A percentile compares a stretch with the other conserved stretches of the same genome.
Conservation (phyloP, 2,113 vertebrate genomes). For the Tichodroma muraria region DNA sequence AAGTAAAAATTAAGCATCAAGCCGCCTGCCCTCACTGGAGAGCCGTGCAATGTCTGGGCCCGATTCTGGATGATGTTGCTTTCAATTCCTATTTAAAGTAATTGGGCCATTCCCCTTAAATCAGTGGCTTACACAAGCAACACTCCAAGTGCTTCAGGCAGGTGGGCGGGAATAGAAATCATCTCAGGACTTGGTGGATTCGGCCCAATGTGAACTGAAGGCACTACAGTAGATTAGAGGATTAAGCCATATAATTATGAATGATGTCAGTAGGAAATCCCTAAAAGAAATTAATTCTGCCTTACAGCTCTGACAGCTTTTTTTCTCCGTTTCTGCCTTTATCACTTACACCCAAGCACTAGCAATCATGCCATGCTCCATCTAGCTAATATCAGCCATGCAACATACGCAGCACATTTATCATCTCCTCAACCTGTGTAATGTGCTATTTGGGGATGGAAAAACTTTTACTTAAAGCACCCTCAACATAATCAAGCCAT, state of each 20-base stretch:
- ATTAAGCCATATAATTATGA: constrained; percentile 32
- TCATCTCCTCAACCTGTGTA: background rate
- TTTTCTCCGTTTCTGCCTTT: background rate
- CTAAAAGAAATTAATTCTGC: constrained; percentile 31
- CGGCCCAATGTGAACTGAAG: background rate
- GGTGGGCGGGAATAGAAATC: background rate
- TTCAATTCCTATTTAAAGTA: background rate
- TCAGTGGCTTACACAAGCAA: background rate
- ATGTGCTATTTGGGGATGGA: background rate
- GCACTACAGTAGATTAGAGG: constrained; percentile 2
- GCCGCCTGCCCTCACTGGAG: background rate
- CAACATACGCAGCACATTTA: background rate
- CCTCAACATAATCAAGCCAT: background rate
- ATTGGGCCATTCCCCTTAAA: background rate
- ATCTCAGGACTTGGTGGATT: constrained; percentile 4
- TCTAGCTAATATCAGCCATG: background rate
- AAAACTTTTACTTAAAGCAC: constrained; percentile 27
- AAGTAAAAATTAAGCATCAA: background rate
- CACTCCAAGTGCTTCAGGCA: background rate
- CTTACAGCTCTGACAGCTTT: background rate
- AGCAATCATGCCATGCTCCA: background rate
- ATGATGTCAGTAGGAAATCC: constrained; percentile 19
- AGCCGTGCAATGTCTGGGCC: background rate
- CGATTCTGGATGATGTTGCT: background rate
- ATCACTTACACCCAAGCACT: background rate